phyloP scores from a whole-genome alignment of 37 sponge, comb jelly and placozoan genomes.

The Diacarnus erythraeanus region DNA sequence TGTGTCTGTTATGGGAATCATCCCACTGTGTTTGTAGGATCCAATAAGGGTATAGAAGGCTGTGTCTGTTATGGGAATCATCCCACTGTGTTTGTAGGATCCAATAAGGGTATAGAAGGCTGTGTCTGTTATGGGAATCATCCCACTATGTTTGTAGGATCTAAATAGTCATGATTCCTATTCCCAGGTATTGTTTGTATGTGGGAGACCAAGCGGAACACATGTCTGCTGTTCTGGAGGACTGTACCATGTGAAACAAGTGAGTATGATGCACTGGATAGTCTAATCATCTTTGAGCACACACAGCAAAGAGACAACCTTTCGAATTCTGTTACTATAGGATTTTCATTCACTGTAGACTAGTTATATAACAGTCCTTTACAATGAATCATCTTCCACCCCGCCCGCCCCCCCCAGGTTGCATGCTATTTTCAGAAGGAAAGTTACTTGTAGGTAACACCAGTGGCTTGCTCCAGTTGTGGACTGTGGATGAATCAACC shows the following conservation, averaged over 20 bases:
- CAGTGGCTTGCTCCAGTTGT: conserved; percentile 59
- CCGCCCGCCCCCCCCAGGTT: too few relatives aligned
- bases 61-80: conserved; percentile 41
- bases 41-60: neutral
- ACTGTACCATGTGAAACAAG: conserved; percentile 63
- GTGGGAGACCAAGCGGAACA: conserved; percentile 68
- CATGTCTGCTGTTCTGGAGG: conserved; percentile 77
- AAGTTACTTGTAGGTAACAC: conserved; percentile 48
- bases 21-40: too few relatives aligned
- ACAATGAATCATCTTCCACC: too few relatives aligned
- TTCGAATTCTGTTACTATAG: too few relatives aligned
- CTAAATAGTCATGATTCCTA: neutral
- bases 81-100: conserved; percentile 56
- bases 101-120: conserved; percentile 39
- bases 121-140: neutral
- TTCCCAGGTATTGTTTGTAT: conserved; percentile 62
- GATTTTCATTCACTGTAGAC: neutral
- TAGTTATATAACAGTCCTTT: too few relatives aligned
- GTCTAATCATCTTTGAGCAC: too few relatives aligned
- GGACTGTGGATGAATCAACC: conserved; percentile 41
- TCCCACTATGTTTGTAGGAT: too few relatives aligned
- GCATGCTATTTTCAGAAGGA: conserved; percentile 11
- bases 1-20: neutral
- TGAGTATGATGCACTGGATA: too few relatives aligned
- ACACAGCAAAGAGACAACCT: too few relatives aligned